Evolutionary conservation across 1,140 invertebrate genomes (phyloP).

Genomic region (Drosophila nikananu): DNA sequence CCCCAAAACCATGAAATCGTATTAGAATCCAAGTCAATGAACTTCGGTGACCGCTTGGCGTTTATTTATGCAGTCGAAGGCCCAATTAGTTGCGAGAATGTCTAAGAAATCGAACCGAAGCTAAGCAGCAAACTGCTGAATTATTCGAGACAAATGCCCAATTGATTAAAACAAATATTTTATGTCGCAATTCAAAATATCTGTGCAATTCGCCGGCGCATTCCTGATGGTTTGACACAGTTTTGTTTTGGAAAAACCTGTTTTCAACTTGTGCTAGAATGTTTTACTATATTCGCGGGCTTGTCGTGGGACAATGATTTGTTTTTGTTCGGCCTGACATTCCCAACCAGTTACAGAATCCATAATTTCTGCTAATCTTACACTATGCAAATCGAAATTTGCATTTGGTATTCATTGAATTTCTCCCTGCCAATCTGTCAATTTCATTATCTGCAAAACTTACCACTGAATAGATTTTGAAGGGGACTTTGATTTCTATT

Average conservation of each 20-base stretch:
- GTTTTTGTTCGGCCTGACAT: slow-evolving; percentile 16
- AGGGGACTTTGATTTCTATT: slow-evolving; percentile 20
- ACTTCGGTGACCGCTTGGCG: slow-evolving; percentile 25
- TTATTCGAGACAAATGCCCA: slow-evolving; percentile 38
- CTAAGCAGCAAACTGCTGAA: slow-evolving; percentile 24
- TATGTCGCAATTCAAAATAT: slow-evolving; percentile 49
- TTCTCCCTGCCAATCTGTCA: slow-evolving; percentile 45
- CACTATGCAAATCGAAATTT: slow-evolving; percentile 38
- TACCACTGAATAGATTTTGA: slow-evolving; percentile 7
- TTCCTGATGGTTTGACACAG: slow-evolving; percentile 65
- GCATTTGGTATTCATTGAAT: slow-evolving; percentile 40
- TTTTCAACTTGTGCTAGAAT: slow-evolving; percentile 49
- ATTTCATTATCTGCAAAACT: slow-evolving; percentile 16
- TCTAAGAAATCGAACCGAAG: slow-evolving; percentile 18
- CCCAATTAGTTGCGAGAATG: slow-evolving; percentile 65
- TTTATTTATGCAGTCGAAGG: slow-evolving; percentile 57
- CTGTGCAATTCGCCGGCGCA: slow-evolving; percentile 56
- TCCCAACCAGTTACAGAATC: slow-evolving; percentile 48
- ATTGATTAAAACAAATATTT: slow-evolving; percentile 52
- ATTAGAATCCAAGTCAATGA: slow-evolving; percentile 53
- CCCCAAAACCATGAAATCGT: slow-evolving; percentile 52
- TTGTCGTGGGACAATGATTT: slow-evolving; percentile 31
- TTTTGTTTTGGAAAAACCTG: slow-evolving; percentile 54
- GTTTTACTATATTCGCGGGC: slow-evolving; percentile 8
- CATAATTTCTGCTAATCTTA: slow-evolving; percentile 29